Percentiles rank a stretch among this genome's conserved stretches.
Conservation (phyloP, 2,797 vertebrate genomes). For the Acridotheres tristis region DNA sequence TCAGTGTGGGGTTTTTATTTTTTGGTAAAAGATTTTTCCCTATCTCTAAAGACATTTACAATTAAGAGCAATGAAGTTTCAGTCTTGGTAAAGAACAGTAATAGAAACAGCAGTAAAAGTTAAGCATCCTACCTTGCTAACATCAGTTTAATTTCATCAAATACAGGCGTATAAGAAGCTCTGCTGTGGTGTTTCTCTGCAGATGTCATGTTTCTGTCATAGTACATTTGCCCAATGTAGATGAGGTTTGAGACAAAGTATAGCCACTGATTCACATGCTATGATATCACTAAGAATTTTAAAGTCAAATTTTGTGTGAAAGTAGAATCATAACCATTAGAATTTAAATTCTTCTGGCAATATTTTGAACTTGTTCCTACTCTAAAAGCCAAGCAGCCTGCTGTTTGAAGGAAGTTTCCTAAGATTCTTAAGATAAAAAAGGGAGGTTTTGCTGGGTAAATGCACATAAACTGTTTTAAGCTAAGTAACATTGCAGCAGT, state of each 20-base stretch:
- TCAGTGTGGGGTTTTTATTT: too few relatives aligned
- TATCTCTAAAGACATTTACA: neutral
- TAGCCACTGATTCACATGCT: neutral
- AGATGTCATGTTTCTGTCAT: neutral
- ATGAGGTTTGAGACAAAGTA: neutral
- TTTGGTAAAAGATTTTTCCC: fast-evolving
- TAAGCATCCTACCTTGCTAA: neutral
- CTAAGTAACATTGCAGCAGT: neutral
- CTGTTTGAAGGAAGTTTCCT: neutral
- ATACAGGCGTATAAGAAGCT: neutral
- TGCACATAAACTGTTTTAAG: neutral
- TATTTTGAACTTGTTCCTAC: neutral
- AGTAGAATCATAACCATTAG: neutral
- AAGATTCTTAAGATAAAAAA: neutral
- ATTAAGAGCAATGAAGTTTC: neutral
- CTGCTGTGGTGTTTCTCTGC: neutral
- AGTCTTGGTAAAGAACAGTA: neutral
- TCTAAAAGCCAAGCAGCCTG: neutral
- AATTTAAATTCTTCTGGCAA: neutral
- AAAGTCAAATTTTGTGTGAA: neutral
- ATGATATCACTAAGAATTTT: neutral
- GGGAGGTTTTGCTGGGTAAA: neutral
- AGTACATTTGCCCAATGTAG: neutral
- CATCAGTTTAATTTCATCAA: neutral
- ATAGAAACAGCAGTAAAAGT: neutral